These are phyloP conservation scores for Equus przewalskii DNA, from an alignment of 2,113 vertebrate genomes.

Conservation along the genomic window DNA sequence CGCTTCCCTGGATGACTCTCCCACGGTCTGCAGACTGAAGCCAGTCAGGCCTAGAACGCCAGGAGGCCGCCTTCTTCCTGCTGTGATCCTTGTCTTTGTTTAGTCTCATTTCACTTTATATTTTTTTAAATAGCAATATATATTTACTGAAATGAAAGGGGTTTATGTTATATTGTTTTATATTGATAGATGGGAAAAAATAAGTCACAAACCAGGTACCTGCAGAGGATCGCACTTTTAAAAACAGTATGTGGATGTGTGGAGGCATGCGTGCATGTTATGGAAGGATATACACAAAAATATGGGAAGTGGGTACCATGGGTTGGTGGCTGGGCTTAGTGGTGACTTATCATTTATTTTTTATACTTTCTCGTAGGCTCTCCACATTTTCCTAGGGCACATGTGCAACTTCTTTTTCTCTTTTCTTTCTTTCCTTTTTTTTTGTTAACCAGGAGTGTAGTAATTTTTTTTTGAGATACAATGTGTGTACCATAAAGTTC, in stretches of 20 bases:
- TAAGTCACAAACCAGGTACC: background rate
- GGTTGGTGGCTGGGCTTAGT: too few relatives aligned
- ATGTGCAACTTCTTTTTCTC: background rate
- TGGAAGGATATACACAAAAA: background rate
- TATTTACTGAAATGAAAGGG: background rate
- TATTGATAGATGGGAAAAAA: background rate
- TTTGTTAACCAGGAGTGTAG: background rate
- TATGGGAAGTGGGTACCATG: background rate
- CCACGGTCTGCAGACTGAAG: background rate
- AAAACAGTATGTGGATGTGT: background rate
- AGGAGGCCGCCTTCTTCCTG: too few relatives aligned
- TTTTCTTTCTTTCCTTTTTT: background rate
- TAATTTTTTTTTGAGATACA: background rate
- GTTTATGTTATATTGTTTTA: background rate
- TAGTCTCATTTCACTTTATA: background rate
- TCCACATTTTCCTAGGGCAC: background rate
- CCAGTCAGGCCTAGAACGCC: background rate
- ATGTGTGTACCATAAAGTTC: background rate
- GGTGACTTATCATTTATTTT: background rate
- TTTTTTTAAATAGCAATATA: background rate
- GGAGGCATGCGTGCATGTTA: fast-evolving
- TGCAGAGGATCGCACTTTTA: background rate
- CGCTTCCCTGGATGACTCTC: background rate
- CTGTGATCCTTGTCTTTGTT: background rate
- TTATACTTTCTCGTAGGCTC: background rate